phyloP scores from a whole-genome alignment of 1,140 invertebrate species.

The Aphaenogaster rudis region DNA sequence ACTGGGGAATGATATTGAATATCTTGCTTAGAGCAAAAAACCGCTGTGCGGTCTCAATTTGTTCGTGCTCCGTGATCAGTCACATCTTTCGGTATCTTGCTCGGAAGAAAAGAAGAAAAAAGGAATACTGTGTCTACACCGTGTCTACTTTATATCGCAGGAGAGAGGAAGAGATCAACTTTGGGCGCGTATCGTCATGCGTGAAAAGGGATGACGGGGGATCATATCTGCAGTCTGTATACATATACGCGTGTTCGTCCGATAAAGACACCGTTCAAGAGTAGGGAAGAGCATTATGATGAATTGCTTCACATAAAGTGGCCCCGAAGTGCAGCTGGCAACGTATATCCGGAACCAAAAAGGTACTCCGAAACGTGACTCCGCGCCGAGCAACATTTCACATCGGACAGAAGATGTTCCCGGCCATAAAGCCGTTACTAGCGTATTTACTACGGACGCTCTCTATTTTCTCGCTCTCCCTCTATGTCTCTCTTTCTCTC shows the following conservation, averaged over 20 bases:
- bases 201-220: constrained; percentile 34
- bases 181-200: not conserved
- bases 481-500: not conserved
- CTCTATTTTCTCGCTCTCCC: not conserved
- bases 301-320: constrained; percentile 49
- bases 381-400: constrained; percentile 41
- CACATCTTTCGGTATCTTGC: not conserved
- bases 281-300: constrained; percentile 41
- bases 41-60: not conserved
- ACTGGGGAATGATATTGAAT: too few relatives aligned
- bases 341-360: constrained; percentile 54
- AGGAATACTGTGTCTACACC: not conserved
- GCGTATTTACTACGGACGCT: constrained; percentile 52
- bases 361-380: constrained; percentile 55
- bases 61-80: not conserved
- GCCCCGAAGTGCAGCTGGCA: constrained; percentile 45
- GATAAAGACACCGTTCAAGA: constrained; percentile 48
- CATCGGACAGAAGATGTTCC: constrained; percentile 55
- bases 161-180: not conserved
- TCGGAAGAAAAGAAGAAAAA: not conserved
- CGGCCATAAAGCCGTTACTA: constrained; percentile 53
- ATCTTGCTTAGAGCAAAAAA: not conserved
- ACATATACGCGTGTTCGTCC: constrained; percentile 5
- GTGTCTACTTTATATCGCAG: constrained; percentile 23
- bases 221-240: constrained; percentile 47